phyloP scores from a whole-genome alignment of 2,113 vertebrate genomes.

The Rhinolophus sinicus region DNA sequence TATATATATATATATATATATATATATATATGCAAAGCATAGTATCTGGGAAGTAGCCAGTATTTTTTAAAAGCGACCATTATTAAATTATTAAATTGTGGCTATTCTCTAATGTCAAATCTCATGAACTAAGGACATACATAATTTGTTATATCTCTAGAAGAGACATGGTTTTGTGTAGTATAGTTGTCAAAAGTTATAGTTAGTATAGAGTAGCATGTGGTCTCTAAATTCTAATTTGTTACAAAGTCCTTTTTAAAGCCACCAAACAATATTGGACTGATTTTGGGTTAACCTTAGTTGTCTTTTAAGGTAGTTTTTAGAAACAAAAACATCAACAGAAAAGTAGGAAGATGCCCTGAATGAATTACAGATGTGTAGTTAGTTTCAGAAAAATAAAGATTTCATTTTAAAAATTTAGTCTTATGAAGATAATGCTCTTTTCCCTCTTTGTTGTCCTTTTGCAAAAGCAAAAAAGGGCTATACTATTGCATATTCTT shows the following conservation, averaged over 20 bases:
- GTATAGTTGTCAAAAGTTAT: neutral
- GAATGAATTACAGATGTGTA: neutral
- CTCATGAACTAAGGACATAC: neutral
- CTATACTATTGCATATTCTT: neutral
- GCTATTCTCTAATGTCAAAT: neutral
- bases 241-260: neutral
- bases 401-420: neutral
- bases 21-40: neutral
- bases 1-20: neutral
- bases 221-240: constrained; percentile 13
- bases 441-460: neutral
- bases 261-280: neutral
- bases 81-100: neutral
- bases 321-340: neutral
- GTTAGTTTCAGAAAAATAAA: constrained; percentile 11
- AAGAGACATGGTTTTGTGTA: neutral
- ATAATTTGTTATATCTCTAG: neutral
- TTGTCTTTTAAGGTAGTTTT: constrained; percentile 1
- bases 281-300: neutral
- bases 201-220: neutral
- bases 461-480: neutral
- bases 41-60: neutral
- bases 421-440: neutral
- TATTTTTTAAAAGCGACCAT: constrained; percentile 10
- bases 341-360: neutral